Percentiles rank a stretch among this genome's conserved stretches.
phyloP scores from a whole-genome alignment of 2,113 vertebrate species.

The Boulengeromyrus knoepffleri region DNA sequence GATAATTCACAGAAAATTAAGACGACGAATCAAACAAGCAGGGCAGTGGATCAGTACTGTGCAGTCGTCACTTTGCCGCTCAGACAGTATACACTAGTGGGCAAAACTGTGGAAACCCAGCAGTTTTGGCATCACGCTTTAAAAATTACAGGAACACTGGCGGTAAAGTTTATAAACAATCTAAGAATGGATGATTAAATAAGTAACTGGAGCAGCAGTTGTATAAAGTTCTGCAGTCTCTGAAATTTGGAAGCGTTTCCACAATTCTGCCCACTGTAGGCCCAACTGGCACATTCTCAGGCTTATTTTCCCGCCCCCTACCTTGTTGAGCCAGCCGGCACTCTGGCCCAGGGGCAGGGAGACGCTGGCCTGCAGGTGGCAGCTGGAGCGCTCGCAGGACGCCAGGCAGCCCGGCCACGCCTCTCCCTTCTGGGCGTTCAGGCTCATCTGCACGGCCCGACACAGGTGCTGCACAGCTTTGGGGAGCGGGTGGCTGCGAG shows the following conservation, averaged over 20 bases:
- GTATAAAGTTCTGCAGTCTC: neutral
- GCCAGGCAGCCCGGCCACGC: constrained; percentile 65
- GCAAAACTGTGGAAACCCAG: neutral
- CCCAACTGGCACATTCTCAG: neutral
- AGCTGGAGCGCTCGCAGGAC: constrained; percentile 82
- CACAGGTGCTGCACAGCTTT: constrained; percentile 78
- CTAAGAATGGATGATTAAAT: neutral
- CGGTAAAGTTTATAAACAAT: neutral
- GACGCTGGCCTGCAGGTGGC: constrained; percentile 79
- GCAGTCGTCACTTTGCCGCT: neutral
- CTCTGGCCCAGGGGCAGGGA: constrained; percentile 55
- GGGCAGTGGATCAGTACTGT: neutral
- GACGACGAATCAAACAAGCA: too few relatives aligned
- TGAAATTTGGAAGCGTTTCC: neutral
- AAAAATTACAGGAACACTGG: neutral
- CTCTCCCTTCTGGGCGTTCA: constrained; percentile 79
- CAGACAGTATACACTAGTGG: neutral
- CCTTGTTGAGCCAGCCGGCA: constrained; percentile 73
- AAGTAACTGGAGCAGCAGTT: neutral
- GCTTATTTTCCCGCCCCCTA: constrained; percentile 26
- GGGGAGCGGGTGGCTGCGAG: constrained; percentile 75
- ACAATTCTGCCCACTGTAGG: neutral
- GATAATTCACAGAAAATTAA: neutral
- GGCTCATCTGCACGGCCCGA: constrained; percentile 80
- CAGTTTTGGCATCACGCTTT: too few relatives aligned